Evolutionary conservation across 2,888 invertebrate genomes (phyloP).

Genomic region (Polydrusus tereticollis): DNA sequence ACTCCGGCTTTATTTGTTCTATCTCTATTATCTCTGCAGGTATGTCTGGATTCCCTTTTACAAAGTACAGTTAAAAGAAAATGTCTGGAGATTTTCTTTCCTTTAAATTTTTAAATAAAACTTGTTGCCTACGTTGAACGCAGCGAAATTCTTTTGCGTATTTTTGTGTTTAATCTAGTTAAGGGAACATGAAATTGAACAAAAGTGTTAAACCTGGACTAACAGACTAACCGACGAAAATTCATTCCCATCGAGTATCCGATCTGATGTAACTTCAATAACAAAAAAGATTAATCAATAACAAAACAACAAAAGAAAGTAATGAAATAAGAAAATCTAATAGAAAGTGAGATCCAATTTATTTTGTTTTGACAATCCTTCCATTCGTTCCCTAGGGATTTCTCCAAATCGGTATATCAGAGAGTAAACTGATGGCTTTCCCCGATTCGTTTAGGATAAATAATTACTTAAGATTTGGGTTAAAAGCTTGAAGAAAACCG

Average conservation of each 20-base stretch:
- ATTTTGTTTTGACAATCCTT: constrained; percentile 8
- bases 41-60: background rate
- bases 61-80: background rate
- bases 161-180: no score
- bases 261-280: no score
- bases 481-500: background rate
- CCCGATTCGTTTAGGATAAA: background rate
- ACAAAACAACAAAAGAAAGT: background rate
- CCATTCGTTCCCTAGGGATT: background rate
- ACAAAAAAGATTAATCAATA: constrained; percentile 3
- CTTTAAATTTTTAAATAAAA: background rate
- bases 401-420: background rate
- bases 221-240: no score
- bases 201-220: no score
- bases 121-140: no score
- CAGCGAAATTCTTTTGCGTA: no score
- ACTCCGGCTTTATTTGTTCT: constrained; percentile 8
- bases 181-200: no score
- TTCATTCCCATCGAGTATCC: no score
- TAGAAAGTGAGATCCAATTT: constrained; percentile 1
- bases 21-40: constrained; percentile 15
- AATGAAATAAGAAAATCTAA: background rate
- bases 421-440: constrained; percentile 1
- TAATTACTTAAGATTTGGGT: background rate
- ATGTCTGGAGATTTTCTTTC: background rate